phyloP scores from a whole-genome alignment of 1,140 invertebrate genomes.

The Atta cephalotes region DNA sequence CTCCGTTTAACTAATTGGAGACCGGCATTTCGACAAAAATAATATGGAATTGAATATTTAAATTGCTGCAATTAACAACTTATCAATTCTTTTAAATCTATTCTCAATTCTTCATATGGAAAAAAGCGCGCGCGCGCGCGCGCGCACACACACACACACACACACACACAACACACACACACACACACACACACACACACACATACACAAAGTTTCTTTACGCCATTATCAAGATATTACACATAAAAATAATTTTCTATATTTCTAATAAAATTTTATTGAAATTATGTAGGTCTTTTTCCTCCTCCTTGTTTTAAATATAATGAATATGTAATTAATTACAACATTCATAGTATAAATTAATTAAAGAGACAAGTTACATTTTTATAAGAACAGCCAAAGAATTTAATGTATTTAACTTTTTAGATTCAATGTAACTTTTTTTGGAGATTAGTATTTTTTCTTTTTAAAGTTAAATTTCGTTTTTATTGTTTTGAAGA shows the following conservation, averaged over 20 bases:
- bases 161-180: too few species aligned
- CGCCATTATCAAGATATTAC: background rate
- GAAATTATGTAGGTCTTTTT: background rate
- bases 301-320: background rate
- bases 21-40: conserved; percentile 15
- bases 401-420: background rate
- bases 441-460: conserved; percentile 19
- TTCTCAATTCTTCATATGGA: background rate
- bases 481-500: conserved; percentile 13
- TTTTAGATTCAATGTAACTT: background rate
- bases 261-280: background rate
- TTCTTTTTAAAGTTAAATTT: background rate
- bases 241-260: background rate
- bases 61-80: background rate
- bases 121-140: background rate
- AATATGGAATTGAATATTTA: conserved; percentile 28
- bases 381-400: background rate
- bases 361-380: background rate
- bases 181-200: too few species aligned
- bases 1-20: conserved; percentile 28
- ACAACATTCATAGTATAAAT: background rate
- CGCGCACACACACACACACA: too few species aligned
- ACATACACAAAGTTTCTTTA: background rate
- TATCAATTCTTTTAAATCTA: background rate
- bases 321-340: background rate